Evolutionary conservation across 2,888 invertebrate species (phyloP), one percentile per base, ranked within the genome.

Genomic region (Resseliella maxima): DNA sequence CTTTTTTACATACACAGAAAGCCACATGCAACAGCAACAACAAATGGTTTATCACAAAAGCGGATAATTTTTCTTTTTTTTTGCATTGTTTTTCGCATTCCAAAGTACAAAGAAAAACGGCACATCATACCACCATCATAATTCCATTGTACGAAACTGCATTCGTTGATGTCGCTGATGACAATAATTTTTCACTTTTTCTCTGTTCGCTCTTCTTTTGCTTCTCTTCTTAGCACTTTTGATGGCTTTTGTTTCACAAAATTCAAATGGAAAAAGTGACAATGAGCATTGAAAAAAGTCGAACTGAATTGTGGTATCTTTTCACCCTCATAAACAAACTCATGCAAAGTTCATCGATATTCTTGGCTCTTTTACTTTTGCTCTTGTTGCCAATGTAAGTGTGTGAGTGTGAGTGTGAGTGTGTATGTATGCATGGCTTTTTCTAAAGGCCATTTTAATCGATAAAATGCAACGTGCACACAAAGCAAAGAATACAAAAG

Each of bases 401-500:
- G n/a, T n/a, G n/a, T n/a, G n/a, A n/a, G n/a, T n/a, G n/a, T n/a
- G n/a, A n/a, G 12, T 21, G 50, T 12, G 21, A 15, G 50, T 50
- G 50, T 27, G 10, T 72, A n/a, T 15, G 15, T 15, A 72, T 59
- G 24, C 24, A 31, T 3, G 59, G 72, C 72, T 1, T 72, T 72
- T 72, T 72, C 72, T 72, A 72, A 72, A 72, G 72, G 72, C 72
- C 72, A 72, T 72, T 72, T 72, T 31, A 72, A 72, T 72, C 72
- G 72, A 72, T 72, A 72, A 59, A 50, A 72, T 72, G 72, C 72
- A 72, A 72, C 72, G 72, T 72, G 72, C 72, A 72, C 15, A 72
- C 72, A 72, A 72, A 72, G 72, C 72, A 72, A 72, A 72, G 72
- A 72, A 72, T 72, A 72, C 72, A 72, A 72, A 72, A 72, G 72